Base-by-base conservation (phyloP, 2,888 invertebrate species). In the Smittia sp. region DNA sequence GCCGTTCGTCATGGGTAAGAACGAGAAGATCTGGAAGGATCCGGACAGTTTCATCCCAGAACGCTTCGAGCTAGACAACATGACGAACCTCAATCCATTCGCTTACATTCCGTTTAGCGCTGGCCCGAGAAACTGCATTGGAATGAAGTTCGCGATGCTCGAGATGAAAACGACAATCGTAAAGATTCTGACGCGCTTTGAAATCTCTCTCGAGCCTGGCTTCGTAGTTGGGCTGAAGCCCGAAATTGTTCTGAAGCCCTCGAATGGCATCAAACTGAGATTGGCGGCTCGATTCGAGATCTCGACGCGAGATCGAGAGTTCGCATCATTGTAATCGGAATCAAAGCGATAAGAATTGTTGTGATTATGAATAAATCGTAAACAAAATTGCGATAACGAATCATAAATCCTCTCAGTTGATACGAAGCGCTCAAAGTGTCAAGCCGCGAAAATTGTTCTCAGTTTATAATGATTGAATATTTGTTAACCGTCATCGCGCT, bases 121-220 rank as follows among this genome's bases (percentile, higher is more conserved):
- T 27, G 63, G 63, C 4, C 63, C 63, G 2, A 24, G 72, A 9
- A 70, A 74, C 58, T 74, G 74, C 20, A 74, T 74, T 13, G 74
- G 74, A n/a, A 70, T 72, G 39, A 74, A 74, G 39, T 74, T 73
- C 46, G 74, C 74, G 9, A 62, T 75, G 24, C 58, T 68, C 11
- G 75, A 75, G 46, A 70, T 75, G 39, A 75, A 75, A 46, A 70
- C 52, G 22, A 32, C 52, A 18, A 20, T 75, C n/a, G 58, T 74
- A 11, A 75, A 75, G 41, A 32, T 75, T 7, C n/a, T 75, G 9
- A 62, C 63, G 11, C 39, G 73, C 54, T 75, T 74, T 24, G 67
- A 66, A 38, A 6, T 75, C 4, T 25, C 32, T 32, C 18, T 74
- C n/a, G 75, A 75, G 2, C 54, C 52, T 63, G 41, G 67, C 52